Evolutionary conservation across 1,140 invertebrate genomes (phyloP).

Genomic region (Daktulosphaira vitifoliae): DNA sequence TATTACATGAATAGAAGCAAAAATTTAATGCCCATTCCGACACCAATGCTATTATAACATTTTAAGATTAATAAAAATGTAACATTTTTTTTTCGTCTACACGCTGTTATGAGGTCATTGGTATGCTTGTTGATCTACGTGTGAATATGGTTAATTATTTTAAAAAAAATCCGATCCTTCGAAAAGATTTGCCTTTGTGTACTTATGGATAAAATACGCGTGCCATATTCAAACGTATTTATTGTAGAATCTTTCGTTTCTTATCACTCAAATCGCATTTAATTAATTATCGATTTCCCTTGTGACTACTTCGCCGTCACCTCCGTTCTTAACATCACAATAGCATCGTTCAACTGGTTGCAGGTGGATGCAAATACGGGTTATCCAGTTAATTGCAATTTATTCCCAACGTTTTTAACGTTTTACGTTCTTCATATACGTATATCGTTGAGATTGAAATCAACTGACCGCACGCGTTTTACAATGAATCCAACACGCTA

Average conservation of each 20-base stretch:
- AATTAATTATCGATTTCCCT: background rate
- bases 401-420: background rate
- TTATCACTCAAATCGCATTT: background rate
- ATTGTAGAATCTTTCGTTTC: too few species aligned
- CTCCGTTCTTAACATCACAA: too few species aligned
- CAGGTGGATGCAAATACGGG: background rate
- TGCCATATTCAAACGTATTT: too few species aligned
- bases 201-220: background rate
- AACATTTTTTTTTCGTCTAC: background rate
- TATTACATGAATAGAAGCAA: background rate
- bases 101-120: background rate
- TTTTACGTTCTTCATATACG: background rate
- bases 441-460: background rate
- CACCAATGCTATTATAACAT: background rate
- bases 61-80: background rate
- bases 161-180: background rate
- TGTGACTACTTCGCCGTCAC: background rate
- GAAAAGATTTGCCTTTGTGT: background rate
- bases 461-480: background rate
- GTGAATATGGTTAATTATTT: constrained; percentile 31
- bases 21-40: background rate
- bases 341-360: background rate
- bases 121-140: constrained; percentile 3
- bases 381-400: constrained; percentile 23
- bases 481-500: constrained; percentile 28